A percentile compares a stretch with the other conserved stretches of the same genome.
These are phyloP conservation scores for Melanostoma scalare DNA, from an alignment of 2,888 invertebrate species.

Conservation along the genomic window DNA sequence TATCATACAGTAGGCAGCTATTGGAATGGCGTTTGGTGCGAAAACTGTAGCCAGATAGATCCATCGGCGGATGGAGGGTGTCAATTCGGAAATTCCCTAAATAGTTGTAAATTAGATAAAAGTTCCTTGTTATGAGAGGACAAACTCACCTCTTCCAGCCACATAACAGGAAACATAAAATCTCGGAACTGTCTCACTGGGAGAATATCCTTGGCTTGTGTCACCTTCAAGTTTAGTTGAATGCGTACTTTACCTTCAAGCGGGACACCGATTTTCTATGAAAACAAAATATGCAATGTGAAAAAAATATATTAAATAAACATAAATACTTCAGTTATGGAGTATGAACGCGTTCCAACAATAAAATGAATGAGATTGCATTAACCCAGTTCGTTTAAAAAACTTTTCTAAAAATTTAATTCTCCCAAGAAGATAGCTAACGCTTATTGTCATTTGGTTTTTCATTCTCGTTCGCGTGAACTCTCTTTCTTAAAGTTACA, in stretches of 20 bases:
- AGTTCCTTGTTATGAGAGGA: neutral
- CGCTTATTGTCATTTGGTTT: too few species aligned
- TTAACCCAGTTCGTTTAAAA: too few species aligned
- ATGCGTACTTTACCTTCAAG: slow-evolving; percentile 91
- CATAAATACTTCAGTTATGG: too few species aligned
- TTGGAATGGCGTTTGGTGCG: slow-evolving; percentile 87
- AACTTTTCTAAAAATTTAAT: neutral
- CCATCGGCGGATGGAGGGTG: slow-evolving; percentile 91
- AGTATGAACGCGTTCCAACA: too few species aligned
- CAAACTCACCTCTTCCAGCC: slow-evolving; percentile 90
- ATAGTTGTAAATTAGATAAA: neutral
- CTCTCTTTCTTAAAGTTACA: too few species aligned
- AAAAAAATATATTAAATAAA: too few species aligned
- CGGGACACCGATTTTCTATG: slow-evolving; percentile 92
- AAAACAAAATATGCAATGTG: slow-evolving; percentile 7
- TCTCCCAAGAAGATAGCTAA: too few species aligned
- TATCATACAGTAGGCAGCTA: slow-evolving; percentile 88
- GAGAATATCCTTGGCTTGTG: slow-evolving; percentile 87
- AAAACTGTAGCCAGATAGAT: slow-evolving; percentile 91
- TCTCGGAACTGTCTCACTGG: slow-evolving; percentile 90
- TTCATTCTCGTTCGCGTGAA: too few species aligned
- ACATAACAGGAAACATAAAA: slow-evolving; percentile 93
- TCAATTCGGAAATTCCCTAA: slow-evolving; percentile 89
- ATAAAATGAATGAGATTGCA: too few species aligned
- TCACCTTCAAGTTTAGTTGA: slow-evolving; percentile 91